phyloP scores from a whole-genome alignment of 2,888 invertebrate genomes.

The Polymixis flavicincta region DNA sequence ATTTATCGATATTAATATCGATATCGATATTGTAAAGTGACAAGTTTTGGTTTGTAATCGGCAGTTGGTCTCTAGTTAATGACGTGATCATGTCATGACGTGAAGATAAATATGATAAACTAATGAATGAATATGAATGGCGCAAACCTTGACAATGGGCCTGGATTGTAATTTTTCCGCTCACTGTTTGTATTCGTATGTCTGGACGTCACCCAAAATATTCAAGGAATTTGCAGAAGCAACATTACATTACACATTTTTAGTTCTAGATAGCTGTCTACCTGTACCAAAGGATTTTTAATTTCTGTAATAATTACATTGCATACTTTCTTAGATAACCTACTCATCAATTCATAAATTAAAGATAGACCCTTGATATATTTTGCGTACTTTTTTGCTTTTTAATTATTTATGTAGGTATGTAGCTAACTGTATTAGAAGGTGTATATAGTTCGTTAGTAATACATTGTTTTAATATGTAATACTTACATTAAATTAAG shows the following conservation, averaged over 20 bases:
- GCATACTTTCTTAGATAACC: not conserved
- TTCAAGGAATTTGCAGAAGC: not conserved
- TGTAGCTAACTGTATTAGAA: not conserved
- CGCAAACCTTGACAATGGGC: constrained; percentile 11
- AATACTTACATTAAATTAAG: too few relatives aligned
- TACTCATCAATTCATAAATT: not conserved
- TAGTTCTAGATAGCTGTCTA: not conserved
- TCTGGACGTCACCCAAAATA: not conserved
- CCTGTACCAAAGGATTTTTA: not conserved
- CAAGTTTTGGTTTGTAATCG: not conserved
- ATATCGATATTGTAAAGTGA: not conserved
- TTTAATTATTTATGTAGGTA: not conserved
- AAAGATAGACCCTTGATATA: not conserved
- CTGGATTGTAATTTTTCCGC: not conserved
- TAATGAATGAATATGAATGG: not conserved
- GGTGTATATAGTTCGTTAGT: not conserved
- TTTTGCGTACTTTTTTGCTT: not conserved
- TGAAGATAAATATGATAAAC: too few relatives aligned
- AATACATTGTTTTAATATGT: not conserved
- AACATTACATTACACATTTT: not conserved
- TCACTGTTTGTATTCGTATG: not conserved
- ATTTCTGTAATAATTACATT: not conserved
- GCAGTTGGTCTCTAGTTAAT: not conserved
- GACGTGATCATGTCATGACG: not conserved
- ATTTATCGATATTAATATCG: constrained; percentile 37